These are phyloP conservation scores for Semnornis frantzii DNA, from an alignment of 2,113 vertebrate species.

Conservation along the genomic window DNA sequence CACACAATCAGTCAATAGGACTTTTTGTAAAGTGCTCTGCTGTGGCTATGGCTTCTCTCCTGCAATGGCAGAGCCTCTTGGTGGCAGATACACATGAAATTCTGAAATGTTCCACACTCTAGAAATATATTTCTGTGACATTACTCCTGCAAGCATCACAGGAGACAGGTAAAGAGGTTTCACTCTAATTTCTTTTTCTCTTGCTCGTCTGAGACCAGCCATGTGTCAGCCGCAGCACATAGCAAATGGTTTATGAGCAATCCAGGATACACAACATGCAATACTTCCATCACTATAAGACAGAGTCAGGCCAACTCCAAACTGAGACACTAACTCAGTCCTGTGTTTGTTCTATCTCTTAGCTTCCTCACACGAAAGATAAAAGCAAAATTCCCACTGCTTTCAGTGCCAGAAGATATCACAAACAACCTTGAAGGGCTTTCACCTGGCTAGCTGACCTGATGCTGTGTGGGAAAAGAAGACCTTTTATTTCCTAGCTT, in stretches of 20 bases:
- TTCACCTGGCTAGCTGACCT: neutral
- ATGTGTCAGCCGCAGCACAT: neutral
- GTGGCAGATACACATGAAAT: neutral
- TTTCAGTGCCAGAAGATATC: neutral
- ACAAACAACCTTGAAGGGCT: neutral
- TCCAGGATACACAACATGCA: neutral
- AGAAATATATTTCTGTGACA: neutral
- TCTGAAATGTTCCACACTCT: neutral
- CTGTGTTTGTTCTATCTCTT: neutral
- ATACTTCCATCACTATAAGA: accelerated
- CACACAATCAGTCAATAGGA: neutral
- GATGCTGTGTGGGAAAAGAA: neutral
- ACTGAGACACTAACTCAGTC: neutral
- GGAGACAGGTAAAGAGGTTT: neutral
- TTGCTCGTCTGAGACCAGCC: neutral
- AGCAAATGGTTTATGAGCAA: neutral
- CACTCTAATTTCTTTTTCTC: neutral
- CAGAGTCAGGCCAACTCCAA: neutral
- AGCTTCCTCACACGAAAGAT: neutral
- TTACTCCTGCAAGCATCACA: neutral
- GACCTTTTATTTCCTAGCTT: neutral
- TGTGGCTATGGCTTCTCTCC: neutral
- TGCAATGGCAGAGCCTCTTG: neutral
- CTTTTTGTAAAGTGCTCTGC: neutral
- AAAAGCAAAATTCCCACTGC: neutral